These are phyloP conservation scores for Heliothis peltigera DNA, from an alignment of 2,888 invertebrate species.

Conservation along the genomic window DNA sequence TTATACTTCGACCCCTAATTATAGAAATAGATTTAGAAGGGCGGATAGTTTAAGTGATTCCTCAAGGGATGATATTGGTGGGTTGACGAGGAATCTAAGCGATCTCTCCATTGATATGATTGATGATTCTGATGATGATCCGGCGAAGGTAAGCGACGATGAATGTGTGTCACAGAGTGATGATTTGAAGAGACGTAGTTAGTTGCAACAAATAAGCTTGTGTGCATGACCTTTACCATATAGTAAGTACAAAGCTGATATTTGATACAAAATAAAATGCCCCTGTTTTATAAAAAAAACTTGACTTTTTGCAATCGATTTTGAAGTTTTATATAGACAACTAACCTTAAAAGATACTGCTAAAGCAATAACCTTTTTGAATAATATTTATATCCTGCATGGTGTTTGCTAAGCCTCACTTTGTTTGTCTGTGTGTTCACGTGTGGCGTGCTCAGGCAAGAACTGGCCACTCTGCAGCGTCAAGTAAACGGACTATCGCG, in stretches of 20 bases:
- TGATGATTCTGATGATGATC: slow-evolving; percentile 84
- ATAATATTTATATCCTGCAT: slow-evolving; percentile 37
- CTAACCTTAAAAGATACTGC: neutral
- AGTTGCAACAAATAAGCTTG: slow-evolving; percentile 1
- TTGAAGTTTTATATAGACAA: no score
- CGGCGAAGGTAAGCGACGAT: slow-evolving; percentile 77
- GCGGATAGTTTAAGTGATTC: slow-evolving; percentile 57
- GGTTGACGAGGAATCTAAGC: slow-evolving; percentile 78
- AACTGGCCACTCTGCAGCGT: slow-evolving; percentile 95
- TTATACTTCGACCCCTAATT: slow-evolving; percentile 81
- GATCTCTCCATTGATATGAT: slow-evolving; percentile 84
- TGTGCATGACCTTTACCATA: slow-evolving; percentile 23
- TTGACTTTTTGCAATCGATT: no score
- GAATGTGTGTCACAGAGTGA: slow-evolving; percentile 22
- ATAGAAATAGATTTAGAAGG: slow-evolving; percentile 83
- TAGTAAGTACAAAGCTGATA: neutral
- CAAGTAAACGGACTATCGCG: slow-evolving; percentile 92
- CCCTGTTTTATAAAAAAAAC: no score
- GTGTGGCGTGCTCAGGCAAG: slow-evolving; percentile 89
- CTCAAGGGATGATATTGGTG: slow-evolving; percentile 74
- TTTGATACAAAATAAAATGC: no score
- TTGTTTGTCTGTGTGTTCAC: slow-evolving; percentile 88
- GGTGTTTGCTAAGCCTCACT: slow-evolving; percentile 55
- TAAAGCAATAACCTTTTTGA: neutral
- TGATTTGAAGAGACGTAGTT: slow-evolving; percentile 17